phyloP scores from a whole-genome alignment of 2,797 vertebrate genomes.

The Sebastes hubbsi region DNA sequence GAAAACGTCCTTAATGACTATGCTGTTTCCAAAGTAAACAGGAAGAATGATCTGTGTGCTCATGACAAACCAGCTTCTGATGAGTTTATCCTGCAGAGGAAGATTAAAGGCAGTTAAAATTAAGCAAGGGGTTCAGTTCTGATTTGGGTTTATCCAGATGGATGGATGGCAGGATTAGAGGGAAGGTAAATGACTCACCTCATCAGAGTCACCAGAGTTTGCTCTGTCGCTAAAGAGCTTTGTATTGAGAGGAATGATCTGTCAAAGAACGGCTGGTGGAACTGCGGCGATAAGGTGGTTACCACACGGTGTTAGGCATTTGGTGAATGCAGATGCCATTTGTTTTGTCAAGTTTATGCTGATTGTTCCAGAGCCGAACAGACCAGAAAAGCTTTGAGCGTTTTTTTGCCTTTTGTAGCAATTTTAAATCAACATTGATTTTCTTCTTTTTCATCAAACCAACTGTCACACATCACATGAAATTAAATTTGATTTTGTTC shows the following conservation, averaged over 20 bases:
- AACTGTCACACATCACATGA: not conserved
- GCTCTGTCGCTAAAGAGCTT: conserved; percentile 20
- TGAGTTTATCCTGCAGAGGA: not conserved
- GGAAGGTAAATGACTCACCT: not conserved
- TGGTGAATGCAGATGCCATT: conserved; percentile 9
- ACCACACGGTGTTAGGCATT: conserved; percentile 7
- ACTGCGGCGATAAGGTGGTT: conserved; percentile 36
- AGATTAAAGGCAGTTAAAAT: conserved; percentile 22
- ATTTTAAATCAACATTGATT: conserved; percentile 42
- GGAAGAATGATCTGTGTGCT: conserved; percentile 6
- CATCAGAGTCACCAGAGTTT: conserved; percentile 11
- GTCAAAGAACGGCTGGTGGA: conserved; percentile 35
- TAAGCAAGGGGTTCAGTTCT: not conserved
- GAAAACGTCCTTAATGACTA: not conserved
- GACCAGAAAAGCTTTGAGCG: not conserved
- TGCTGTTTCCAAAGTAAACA: conserved; percentile 6
- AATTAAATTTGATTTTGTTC: conserved; percentile 13
- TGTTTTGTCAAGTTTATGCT: conserved; percentile 26
- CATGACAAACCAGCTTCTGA: not conserved
- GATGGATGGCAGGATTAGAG: not conserved
- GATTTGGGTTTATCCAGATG: conserved; percentile 4
- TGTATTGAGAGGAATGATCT: conserved; percentile 33
- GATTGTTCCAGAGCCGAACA: conserved; percentile 15
- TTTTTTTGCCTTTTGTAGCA: not conserved
- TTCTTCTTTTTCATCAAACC: conserved; percentile 34